Conservation (phyloP, 2,113 vertebrate species). For the Nothocercus nigrocapillus region DNA sequence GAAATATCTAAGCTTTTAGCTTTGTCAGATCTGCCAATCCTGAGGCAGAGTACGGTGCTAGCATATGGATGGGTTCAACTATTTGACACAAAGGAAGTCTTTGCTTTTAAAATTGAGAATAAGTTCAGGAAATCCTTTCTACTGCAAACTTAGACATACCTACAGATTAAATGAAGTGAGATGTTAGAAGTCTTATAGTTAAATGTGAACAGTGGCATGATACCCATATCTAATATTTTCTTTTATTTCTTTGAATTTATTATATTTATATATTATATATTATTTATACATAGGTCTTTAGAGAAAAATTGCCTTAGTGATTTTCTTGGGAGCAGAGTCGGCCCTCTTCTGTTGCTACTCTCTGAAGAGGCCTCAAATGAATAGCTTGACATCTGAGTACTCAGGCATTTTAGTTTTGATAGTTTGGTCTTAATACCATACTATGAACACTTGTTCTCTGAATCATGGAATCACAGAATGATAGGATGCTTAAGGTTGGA, state of each 20-base stretch:
- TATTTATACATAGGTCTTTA: not conserved
- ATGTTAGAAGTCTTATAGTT: not conserved
- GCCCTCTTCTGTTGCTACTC: not conserved
- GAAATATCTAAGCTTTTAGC: not conserved
- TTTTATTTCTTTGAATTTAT: not conserved
- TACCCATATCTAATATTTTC: not conserved
- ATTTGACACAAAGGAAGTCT: not conserved
- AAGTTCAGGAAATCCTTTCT: not conserved
- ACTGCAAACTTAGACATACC: not conserved
- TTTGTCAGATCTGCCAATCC: not conserved
- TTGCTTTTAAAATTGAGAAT: not conserved
- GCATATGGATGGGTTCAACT: not conserved
- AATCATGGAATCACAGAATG: no score
- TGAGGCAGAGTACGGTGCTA: not conserved
- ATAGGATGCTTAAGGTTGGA: no score
- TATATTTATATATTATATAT: not conserved
- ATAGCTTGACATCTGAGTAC: not conserved
- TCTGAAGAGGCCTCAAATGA: not conserved
- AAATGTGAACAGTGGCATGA: not conserved
- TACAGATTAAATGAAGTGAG: not conserved
- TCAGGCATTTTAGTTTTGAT: not conserved
- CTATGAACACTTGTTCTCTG: not conserved
- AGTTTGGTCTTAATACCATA: not conserved
- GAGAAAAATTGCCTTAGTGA: not conserved
- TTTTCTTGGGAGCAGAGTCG: not conserved